Percentiles rank a stretch among this genome's conserved stretches.
phyloP scores from a whole-genome alignment of 2,113 vertebrate species.

The Odocoileus virginianus region DNA sequence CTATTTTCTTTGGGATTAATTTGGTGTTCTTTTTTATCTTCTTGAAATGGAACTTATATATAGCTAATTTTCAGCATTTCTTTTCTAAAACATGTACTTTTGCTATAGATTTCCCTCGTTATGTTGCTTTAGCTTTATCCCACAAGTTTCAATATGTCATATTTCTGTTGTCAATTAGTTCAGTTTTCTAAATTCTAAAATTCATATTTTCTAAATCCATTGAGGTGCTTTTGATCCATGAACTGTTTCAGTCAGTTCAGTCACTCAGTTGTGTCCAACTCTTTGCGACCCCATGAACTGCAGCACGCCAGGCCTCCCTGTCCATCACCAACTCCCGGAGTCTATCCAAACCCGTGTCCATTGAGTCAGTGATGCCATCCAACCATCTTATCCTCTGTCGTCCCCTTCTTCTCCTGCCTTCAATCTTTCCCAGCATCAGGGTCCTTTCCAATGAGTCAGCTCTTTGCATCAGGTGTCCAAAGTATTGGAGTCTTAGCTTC shows the following conservation, averaged over 20 bases:
- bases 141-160: neutral
- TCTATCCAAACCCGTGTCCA: neutral
- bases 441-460: neutral
- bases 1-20: neutral
- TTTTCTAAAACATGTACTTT: neutral
- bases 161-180: neutral
- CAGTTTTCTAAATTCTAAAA: neutral
- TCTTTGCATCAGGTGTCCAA: neutral
- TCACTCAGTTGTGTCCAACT: accelerated
- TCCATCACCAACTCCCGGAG: neutral
- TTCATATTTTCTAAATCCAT: neutral
- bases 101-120: neutral
- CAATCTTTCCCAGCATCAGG: neutral
- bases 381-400: neutral
- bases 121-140: neutral
- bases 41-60: neutral
- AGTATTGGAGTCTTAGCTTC: neutral
- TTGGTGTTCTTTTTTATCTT: neutral
- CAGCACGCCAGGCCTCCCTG: neutral
- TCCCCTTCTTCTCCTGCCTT: neutral
- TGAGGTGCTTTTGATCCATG: neutral
- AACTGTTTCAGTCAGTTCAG: neutral
- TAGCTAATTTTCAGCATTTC: neutral
- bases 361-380: neutral
- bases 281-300: accelerated